Conservation (phyloP, 2,113 vertebrate species). For the Atrichornis clamosus region DNA sequence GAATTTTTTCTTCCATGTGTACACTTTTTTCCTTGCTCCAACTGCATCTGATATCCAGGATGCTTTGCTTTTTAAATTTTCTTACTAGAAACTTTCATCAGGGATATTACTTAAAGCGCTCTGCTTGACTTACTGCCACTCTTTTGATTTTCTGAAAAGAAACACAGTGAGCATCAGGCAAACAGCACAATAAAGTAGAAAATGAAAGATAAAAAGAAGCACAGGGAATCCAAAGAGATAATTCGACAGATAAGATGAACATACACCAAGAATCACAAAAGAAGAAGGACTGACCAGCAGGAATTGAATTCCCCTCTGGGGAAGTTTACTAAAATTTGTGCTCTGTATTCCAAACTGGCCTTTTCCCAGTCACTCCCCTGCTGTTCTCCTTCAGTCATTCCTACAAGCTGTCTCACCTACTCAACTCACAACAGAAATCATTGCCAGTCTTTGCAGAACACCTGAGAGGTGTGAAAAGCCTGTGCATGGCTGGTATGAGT, state of each 20-base stretch:
- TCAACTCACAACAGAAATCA: neutral
- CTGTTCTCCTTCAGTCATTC: neutral
- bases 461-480: neutral
- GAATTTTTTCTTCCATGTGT: neutral
- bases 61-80: conserved; percentile 19
- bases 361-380: neutral
- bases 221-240: neutral
- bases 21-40: neutral
- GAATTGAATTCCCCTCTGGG: neutral
- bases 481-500: neutral
- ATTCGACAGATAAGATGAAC: neutral
- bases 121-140: neutral
- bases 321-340: neutral
- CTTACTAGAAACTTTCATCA: neutral
- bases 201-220: neutral
- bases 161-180: neutral
- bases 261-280: neutral
- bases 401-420: neutral
- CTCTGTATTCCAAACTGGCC: neutral
- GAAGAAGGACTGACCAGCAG: neutral
- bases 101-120: neutral
- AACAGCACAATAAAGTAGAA: neutral
- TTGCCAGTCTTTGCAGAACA: neutral
- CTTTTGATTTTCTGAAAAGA: conserved; percentile 28
- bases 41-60: neutral